These are phyloP conservation scores for Ciconia maguari DNA, from an alignment of 2,113 vertebrate genomes.

Conservation along the genomic window DNA sequence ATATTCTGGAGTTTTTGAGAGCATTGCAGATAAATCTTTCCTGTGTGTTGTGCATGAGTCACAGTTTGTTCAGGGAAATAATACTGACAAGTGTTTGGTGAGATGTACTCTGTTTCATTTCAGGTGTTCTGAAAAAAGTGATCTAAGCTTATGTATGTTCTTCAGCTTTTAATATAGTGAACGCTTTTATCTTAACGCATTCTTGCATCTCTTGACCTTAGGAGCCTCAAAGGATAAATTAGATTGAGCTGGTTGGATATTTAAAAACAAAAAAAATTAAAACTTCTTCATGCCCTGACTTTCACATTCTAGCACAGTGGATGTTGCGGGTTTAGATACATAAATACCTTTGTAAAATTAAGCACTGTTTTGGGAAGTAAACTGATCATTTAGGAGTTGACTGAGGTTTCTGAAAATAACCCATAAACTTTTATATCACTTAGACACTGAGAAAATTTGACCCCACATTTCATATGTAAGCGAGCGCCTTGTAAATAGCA, in stretches of 20 bases:
- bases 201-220: background rate
- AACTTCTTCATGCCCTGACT: background rate
- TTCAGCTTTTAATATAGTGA: background rate
- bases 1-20: background rate
- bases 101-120: background rate
- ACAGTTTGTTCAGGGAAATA: background rate
- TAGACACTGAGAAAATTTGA: background rate
- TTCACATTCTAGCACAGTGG: background rate
- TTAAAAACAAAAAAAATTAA: background rate
- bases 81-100: background rate
- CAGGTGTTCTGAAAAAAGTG: background rate
- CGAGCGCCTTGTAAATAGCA: background rate
- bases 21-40: background rate
- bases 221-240: background rate
- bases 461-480: background rate
- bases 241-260: background rate
- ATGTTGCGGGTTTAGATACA: background rate
- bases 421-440: background rate
- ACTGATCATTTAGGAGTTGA: background rate
- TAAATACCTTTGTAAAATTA: background rate
- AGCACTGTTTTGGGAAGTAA: background rate
- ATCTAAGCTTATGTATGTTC: background rate
- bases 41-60: background rate
- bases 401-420: background rate
- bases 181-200: background rate